Base-by-base conservation (phyloP, 2,888 invertebrate species). In the Amphipyra tragopoginis region DNA sequence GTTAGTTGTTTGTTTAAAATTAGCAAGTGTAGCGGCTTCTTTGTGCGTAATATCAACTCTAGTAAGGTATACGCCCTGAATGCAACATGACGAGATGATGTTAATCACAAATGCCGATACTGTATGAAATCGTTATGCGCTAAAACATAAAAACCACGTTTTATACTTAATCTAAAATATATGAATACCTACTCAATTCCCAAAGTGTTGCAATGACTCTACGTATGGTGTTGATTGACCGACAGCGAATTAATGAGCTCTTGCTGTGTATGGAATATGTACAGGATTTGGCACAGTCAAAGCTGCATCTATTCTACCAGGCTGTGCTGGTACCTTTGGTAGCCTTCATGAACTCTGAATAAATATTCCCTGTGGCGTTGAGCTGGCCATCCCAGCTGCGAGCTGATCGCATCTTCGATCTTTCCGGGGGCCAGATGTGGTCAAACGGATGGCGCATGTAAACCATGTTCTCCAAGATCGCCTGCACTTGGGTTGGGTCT, bases 401-500 rank as follows among this genome's bases (percentile, higher is more conserved):
- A 36, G 84, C 85, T n/a, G 85, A 74, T 40, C 81, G 80, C 81
- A 86, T 85, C 57, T 72, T 71, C 58, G 86, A 77, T 65, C 75
- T 72, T 65, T 86, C 83, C 39, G 93, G 93, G 3, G 93, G 93
- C 94, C 94, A 94, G 75, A 63, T 75, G 71, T 76, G 75, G 80
- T 94, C 93, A 83, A 93, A 93, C 56, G 90, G 90, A 69, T 85
- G 90, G 68, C 85, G 79, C 67, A 82, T 84, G 79, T 83, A 87
- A 62, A 91, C 93, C 87, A 91, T 79, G 66, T 89, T 93, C 66
- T 90, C 87, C 88, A 92, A 79, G 69, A 94, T 93, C 74, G 93
- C 93, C 84, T 90, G 87, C 77, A 93, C 86, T 90, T 94, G 93
- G 72, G 89, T 91, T 61, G 89, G 87, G 74, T 93, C 90, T 90